Evolutionary conservation across 2,797 vertebrate genomes (phyloP), one percentile per base, ranked within the genome.

Genomic region (Lepus oiostolus): DNA sequence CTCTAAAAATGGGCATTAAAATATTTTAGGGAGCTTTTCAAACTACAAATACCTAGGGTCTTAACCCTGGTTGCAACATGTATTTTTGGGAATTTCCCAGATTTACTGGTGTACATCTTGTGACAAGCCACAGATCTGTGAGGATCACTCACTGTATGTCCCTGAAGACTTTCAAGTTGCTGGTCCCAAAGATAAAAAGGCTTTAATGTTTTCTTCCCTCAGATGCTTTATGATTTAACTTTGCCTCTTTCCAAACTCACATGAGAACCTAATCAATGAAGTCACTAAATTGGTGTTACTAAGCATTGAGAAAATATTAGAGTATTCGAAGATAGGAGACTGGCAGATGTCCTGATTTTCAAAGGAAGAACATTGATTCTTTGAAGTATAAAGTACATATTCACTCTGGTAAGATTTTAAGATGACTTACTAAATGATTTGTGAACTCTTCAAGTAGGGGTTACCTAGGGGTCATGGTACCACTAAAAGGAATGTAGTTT

Each of bases 371-470:
- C 88, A 19, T 81, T 54, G 58, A 88, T 80, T 85, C 30, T 96
- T 26, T 60, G 80, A 32, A 65, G 79, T 70, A 54, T 13, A 68
- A 89, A 58, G 17, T 76, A 74, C 86, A 60, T 30, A 14, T 28
- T 74, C 30, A 60, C 17, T 93, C 35, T 95, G 54, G 16, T 76
- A 81, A 85, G n/a, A 85, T 82, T 72, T 7, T 82, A 62, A 83
- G 91, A 5, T 88, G 50, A 92, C 89, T 79, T 86, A 60, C 42
- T 60, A 93, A 70, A n/a, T 93, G 24, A n/a, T 85, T 93, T 89
- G 26, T 70, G 58, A 95, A 75, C 85, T 95, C 32, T 47, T 91
- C 35, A 85, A 80, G 35, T 32, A 65, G 42, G 24, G 52, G 35
- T 86, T 42, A 91, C 38, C 42, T 62, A 80, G 68, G 24, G 88